Base-by-base conservation (phyloP, 2,797 vertebrate genomes). In the Gymnocypris eckloni region DNA sequence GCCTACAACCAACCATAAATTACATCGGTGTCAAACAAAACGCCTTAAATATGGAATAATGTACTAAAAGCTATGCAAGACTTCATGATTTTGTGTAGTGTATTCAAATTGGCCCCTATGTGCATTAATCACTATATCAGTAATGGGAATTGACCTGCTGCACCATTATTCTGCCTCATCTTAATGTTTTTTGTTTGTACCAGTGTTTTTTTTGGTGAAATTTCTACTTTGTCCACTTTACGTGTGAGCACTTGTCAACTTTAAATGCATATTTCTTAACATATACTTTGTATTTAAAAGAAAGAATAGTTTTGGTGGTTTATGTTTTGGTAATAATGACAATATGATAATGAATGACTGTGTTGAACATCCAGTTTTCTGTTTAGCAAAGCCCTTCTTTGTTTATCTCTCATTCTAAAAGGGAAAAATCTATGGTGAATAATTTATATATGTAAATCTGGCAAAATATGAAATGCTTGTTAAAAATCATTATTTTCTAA, bases 261-360 rank as follows among this genome's bases (percentile, higher is more conserved):
- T 72, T 9, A 43, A 61, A 56, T 81, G 33, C 67, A 41, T 70
- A 70, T 25, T 37, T 71, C 48, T 82, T 82, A 56, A 54, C 22
- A 71, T 70, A 77, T 2, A 82, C 15, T 25, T 80, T 80, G 33
- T 33, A 67, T 61, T 43, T 37, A 50, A 80, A 66, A 50, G 61
- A 67, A 66, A 43, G 37, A 79, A 67, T 56, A 41, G 50, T 70
- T 56, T 69, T 69, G 64, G 45, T 69, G 50, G 28, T 69, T 79
- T 69, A 33, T n/a, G 43, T 81, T 76, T 33, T 70, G 16, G 28
- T 37, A 50, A 69, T 41, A 13, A 71, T 41, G 15, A 20, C 0
- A 3, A 41, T 45, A 25, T 20, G n/a, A 15, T 50, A 79, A 79
- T 45, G 39, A 25, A 64, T 43, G 50, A 78, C 12, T 59, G 39